Evolutionary conservation across 23 tunicate species (phyloP), one percentile per base, ranked within the genome.

Genomic region (Diplosoma virens): DNA sequence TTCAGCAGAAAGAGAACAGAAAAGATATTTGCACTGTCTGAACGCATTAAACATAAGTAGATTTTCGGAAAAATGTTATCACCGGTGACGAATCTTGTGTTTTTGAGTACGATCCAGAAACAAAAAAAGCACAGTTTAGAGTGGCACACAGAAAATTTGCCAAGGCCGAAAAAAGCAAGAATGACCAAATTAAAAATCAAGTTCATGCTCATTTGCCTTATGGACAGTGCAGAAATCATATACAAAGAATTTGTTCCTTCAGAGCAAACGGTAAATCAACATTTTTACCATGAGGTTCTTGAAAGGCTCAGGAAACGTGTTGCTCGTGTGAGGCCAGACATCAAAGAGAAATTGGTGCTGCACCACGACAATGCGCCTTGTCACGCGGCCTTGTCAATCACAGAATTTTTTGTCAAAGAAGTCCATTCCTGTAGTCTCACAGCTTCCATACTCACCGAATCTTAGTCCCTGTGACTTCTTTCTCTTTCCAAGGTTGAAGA

Each of bases 81-180:
- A 56, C 63, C 17, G 63, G 25, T 56, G 63, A 56, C 20, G 63
- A 56, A 56, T 56, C 63, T 56, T 56, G 24, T 4, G 20, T 56
- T 56, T 16, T 56, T 56, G 24, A 56, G 63, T 56, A 56, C 63
- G 63, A 56, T 56, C 63, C 63, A 56, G 63, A 56, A 56, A 56
- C 63, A 56, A 56, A 56, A n/a, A 16, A 4, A 20, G 24, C 4
- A 56, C 6, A 20, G 21, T 20, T 56, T 16, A 20, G 20, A 20
- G 21, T 16, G 21, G 24, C 21, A 16, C 21, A 56, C n/a, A 56
- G 24, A 16, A 56, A 56, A 56, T 56, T 56, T 20, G 63, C 63
- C 25, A 25, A 56, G 63, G 25, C 63, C 63, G 20, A 56, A 16
- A 6, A 56, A 56, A 56, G 63, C 63, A 20, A 56, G 24, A 20